phyloP scores from a whole-genome alignment of 1,140 invertebrate genomes.

The Oppia nitens region DNA sequence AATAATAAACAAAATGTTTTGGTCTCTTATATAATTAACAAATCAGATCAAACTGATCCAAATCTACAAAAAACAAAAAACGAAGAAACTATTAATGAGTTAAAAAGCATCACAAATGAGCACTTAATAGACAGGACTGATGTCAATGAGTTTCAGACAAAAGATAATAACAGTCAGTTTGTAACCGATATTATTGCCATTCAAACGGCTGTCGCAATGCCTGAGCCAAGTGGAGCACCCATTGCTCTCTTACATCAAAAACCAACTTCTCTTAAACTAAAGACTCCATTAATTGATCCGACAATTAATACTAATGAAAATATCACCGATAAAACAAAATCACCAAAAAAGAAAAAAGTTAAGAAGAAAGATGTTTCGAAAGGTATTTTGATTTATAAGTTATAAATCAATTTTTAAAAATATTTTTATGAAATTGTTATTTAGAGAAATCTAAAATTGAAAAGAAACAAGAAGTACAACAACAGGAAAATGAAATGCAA shows the following conservation, averaged over 20 bases:
- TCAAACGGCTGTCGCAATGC: neutral
- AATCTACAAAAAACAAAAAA: neutral
- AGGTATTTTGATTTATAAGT: neutral
- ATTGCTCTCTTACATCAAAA: neutral
- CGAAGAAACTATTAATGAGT: neutral
- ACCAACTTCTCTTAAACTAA: neutral
- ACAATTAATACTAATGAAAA: neutral
- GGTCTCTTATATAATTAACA: neutral
- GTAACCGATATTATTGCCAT: neutral
- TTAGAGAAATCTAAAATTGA: neutral
- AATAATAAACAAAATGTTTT: neutral
- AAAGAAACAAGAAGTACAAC: neutral
- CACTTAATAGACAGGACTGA: neutral
- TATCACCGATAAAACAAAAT: neutral
- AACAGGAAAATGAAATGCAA: neutral
- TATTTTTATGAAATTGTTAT: neutral
- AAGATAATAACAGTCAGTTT: neutral
- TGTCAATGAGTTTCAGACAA: neutral
- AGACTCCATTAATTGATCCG: too few species aligned
- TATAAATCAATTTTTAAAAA: neutral
- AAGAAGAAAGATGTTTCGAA: neutral
- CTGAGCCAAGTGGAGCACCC: neutral
- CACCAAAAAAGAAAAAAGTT: neutral
- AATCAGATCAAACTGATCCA: neutral
- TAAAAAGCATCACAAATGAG: neutral